A percentile compares a stretch with the other conserved stretches of the same genome.
Evolutionary conservation across 2,113 vertebrate species (phyloP).

Genomic region (Grallaria varia): DNA sequence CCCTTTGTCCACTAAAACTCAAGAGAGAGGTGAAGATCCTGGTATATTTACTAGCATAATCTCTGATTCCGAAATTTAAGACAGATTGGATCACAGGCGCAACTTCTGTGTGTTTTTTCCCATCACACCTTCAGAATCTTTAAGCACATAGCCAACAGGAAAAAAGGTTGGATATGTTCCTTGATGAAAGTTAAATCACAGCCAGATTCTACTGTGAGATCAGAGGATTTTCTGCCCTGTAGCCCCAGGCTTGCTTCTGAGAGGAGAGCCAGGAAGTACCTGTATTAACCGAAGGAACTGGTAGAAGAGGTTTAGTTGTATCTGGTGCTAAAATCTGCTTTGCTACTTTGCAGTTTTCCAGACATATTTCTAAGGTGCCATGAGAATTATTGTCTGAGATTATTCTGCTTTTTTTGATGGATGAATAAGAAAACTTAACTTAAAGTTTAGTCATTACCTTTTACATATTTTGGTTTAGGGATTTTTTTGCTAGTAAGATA

Average conservation of each 20-base stretch:
- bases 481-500: background rate
- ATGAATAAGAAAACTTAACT: background rate
- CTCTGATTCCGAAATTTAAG: background rate
- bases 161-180: background rate
- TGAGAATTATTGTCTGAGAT: background rate
- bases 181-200: background rate
- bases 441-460: background rate
- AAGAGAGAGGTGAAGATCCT: background rate
- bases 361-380: background rate
- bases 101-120: background rate
- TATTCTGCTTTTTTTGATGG: background rate
- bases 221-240: background rate
- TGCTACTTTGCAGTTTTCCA: background rate
- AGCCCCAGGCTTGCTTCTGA: background rate
- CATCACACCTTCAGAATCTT: background rate
- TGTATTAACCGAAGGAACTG: background rate
- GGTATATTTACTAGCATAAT: background rate
- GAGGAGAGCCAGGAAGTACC: background rate
- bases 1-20: background rate
- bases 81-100: background rate
- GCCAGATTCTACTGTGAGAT: background rate
- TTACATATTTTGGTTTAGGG: background rate
- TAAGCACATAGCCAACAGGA: background rate
- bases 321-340: background rate
- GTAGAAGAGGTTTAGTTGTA: background rate